Evolutionary conservation across 2,888 invertebrate genomes (phyloP).

Genomic region (Tenthredo distinguenda): DNA sequence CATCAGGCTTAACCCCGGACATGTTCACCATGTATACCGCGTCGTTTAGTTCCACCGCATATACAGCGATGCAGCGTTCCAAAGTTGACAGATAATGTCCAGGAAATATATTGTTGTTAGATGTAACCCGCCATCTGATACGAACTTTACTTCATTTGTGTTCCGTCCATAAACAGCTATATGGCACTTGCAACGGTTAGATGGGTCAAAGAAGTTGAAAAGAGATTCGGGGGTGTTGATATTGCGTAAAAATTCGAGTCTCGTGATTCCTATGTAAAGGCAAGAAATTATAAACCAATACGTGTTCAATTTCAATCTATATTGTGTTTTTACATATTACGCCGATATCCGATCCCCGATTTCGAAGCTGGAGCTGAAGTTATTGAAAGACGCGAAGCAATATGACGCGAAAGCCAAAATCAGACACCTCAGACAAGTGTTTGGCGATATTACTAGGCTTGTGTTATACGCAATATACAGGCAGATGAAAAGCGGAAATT

Average conservation of each 20-base stretch:
- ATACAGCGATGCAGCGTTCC: background rate
- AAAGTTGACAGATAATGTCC: slow-evolving; percentile 26
- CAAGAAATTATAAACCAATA: background rate
- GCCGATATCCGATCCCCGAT: background rate
- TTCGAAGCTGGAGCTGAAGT: background rate
- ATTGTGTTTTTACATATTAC: background rate
- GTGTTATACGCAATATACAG: background rate
- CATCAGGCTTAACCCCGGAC: slow-evolving; percentile 29
- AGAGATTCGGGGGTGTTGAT: background rate
- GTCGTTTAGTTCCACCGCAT: background rate
- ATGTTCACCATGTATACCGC: slow-evolving; percentile 6
- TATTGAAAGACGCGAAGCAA: background rate
- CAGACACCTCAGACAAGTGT: background rate
- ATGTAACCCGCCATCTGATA: slow-evolving; percentile 5
- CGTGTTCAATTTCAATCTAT: background rate
- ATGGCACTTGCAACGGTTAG: background rate
- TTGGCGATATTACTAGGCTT: slow-evolving; percentile 1
- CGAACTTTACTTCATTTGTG: slow-evolving; percentile 3
- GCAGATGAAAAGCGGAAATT: background rate
- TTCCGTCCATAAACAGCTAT: background rate
- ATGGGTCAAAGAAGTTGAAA: background rate
- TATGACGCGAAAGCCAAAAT: background rate
- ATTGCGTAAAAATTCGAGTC: background rate
- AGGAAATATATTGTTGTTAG: slow-evolving; percentile 42
- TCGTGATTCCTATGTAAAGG: background rate